Evolutionary conservation across 1,140 invertebrate species (phyloP).

Genomic region (Lasioglossum albipes): DNA sequence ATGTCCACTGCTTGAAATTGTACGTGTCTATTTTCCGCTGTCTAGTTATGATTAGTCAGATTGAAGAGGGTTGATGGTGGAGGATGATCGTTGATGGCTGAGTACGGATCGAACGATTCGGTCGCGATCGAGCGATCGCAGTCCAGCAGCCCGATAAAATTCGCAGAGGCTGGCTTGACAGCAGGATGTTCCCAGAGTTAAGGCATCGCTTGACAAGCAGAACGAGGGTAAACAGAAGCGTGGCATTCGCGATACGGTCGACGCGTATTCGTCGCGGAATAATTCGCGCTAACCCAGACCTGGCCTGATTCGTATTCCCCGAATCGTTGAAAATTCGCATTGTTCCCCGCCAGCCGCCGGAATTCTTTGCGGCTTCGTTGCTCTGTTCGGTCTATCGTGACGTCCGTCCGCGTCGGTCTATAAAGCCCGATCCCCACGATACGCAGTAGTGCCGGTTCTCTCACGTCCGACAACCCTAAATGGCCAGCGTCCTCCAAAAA

Average conservation of each 20-base stretch:
- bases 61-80: no score
- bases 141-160: neutral
- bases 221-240: conserved; percentile 1
- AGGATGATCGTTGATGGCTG: no score
- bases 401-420: neutral
- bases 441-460: neutral
- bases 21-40: no score
- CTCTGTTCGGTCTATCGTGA: conserved; percentile 5
- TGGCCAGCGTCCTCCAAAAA: no score
- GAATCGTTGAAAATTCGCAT: conserved; percentile 16
- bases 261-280: neutral
- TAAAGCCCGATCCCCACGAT: neutral
- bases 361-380: conserved; percentile 2
- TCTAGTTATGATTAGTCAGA: no score
- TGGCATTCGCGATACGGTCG: conserved; percentile 2
- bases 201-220: neutral
- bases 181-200: neutral
- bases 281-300: conserved; percentile 3
- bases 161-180: neutral
- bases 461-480: no score
- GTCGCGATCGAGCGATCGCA: neutral
- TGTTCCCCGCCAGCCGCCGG: conserved; percentile 17
- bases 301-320: neutral
- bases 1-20: no score
- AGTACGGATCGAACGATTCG: no score